Evolutionary conservation across 2,797 vertebrate species (phyloP), one percentile per base, ranked within the genome.

Genomic region (Lepus townsendii): DNA sequence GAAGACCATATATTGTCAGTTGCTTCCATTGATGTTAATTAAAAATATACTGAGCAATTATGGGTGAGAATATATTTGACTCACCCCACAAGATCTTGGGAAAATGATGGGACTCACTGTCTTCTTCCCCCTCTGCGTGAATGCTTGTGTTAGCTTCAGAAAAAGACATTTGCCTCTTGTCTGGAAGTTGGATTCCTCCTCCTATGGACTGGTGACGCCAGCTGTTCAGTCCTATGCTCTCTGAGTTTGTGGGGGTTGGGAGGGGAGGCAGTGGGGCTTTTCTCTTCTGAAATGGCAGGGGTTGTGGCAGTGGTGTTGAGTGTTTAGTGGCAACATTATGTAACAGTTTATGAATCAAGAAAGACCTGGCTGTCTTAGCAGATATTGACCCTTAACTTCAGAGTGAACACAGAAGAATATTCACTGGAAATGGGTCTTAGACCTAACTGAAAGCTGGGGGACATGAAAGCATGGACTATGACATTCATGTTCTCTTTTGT

Each of bases 91-190:
- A n/a, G 26, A 73, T 90, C 38, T 54, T 90, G 57, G 35, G 65
- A 63, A 83, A 78, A 73, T 32, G 12, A 1, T 35, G 22, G 54
- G 76, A 38, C 60, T 83, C 42, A 71, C 17, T 54, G 2, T 89
- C 11, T 68, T 78, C 26, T 82, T 90, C 72, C 65, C 26, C 19
- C 78, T 27, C 16, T 32, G 19, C 82, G 13, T 84, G 68, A 76
- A 83, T 66, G 66, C 19, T 27, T n/a, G 32, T 54, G 87, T 63
- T 68, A 89, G 63, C 27, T 85, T 95, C 77, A 90, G 84, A 77
- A 88, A 85, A 77, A 83, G 35, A 30, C 22, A 11, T 75, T 65
- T 72, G 17, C 27, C 17, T 90, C 4, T 66, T 73, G 52, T 52
- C 38, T 68, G 52, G 27, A 87, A 86, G 38, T 80, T 83, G 47